A percentile compares a stretch with the other conserved stretches of the same genome.
phyloP scores from a whole-genome alignment of 2,797 vertebrate genomes.

The Triplophysa yarkandensis region DNA sequence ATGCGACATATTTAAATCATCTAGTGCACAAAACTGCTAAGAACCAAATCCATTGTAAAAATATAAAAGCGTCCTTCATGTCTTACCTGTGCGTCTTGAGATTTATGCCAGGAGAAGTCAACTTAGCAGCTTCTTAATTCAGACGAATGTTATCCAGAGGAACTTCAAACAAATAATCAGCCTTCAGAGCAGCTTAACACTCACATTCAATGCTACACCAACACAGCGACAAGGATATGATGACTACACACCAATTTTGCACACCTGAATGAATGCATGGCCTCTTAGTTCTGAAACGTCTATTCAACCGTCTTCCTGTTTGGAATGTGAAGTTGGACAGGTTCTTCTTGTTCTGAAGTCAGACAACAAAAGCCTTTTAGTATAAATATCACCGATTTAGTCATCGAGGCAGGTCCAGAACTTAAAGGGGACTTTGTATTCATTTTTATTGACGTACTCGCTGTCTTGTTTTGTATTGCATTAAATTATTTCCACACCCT shows the following conservation, averaged over 20 bases:
- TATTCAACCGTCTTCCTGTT: conserved; percentile 35
- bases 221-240: background rate
- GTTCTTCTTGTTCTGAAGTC: conserved; percentile 41
- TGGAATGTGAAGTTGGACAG: conserved; percentile 37
- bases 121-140: background rate
- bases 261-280: conserved; percentile 41
- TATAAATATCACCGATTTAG: conserved; percentile 20
- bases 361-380: conserved; percentile 16
- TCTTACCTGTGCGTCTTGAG: conserved; percentile 17
- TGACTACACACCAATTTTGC: background rate
- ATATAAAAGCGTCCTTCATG: fast-evolving
- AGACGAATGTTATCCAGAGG: conserved; percentile 11
- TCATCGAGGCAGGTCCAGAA: background rate
- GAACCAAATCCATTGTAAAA: background rate
- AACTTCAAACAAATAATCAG: background rate
- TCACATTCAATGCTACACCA: background rate
- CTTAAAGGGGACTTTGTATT: background rate
- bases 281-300: conserved; percentile 6
- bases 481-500: background rate
- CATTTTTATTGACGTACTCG: background rate
- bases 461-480: background rate
- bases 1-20: background rate
- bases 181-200: background rate
- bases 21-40: background rate
- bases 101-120: background rate